Conservation (phyloP, 2,888 invertebrate genomes). For the Sisyra nigra region DNA sequence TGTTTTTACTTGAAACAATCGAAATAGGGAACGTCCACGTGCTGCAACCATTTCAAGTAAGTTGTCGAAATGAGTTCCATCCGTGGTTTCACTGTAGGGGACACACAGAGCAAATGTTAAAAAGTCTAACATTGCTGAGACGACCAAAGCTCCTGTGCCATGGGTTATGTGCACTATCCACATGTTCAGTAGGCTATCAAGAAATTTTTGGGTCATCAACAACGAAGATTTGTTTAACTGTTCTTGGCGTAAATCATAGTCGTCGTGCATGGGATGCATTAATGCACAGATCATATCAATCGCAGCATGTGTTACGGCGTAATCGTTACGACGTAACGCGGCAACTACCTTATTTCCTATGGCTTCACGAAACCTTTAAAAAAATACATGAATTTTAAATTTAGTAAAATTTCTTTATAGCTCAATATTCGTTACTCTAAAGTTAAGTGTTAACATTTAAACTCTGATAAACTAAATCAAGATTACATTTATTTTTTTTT, state of each 20-base stretch:
- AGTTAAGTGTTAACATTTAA: too few relatives aligned
- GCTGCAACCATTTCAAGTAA: conserved; percentile 87
- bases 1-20: conserved; percentile 64
- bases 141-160: conserved; percentile 88
- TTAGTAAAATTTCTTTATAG: too few relatives aligned
- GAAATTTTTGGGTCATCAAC: conserved; percentile 76
- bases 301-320: conserved; percentile 88
- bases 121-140: conserved; percentile 96
- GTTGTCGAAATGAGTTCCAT: conserved; percentile 88
- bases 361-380: conserved; percentile 76
- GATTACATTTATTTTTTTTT: too few relatives aligned
- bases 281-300: conserved; percentile 94
- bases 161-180: conserved; percentile 85
- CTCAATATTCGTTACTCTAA: too few relatives aligned
- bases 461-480: too few relatives aligned
- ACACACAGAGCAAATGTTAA: conserved; percentile 95
- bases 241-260: conserved; percentile 92
- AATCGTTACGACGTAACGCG: conserved; percentile 72
- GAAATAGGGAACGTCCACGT: conserved; percentile 78
- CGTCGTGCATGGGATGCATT: conserved; percentile 96
- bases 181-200: conserved; percentile 86
- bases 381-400: conserved; percentile 3
- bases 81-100: conserved; percentile 98
- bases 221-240: conserved; percentile 96
- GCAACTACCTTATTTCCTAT: conserved; percentile 85